Base-by-base conservation (phyloP, 1,140 invertebrate genomes). In the Zeugodacus cucurbitae region DNA sequence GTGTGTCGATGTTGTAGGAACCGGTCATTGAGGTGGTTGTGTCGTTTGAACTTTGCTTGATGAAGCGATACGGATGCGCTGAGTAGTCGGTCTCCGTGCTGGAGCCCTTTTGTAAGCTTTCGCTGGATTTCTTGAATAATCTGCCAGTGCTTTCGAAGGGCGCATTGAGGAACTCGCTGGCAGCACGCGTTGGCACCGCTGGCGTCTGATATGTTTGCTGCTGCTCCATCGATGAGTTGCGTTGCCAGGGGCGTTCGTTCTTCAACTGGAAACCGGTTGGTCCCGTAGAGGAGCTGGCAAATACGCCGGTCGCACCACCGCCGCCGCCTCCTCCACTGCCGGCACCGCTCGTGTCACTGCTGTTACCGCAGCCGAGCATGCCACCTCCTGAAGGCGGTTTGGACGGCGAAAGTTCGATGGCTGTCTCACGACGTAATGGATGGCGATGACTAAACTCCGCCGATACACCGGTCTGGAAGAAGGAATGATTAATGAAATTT, bases 61-160 rank as follows among this genome's bases (percentile, higher is more conserved):
- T 93, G 58, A 93, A 93, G 29, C 91, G 90, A 89, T 93, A 93
- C 26, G 93, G 93, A 89, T 93, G 93, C 8, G 91, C 90, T 78
- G 93, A 93, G 86, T 93, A 93, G 74, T 93, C 93, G 4, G 93
- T 93, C 34, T 93, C 93, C n/a, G 93, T 93, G 89, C 93, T 93
- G 11, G 93, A 93, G 78, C 93, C 93, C 87, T 93, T 93, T 57
- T 93, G 93, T 58, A 93, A 57, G 48, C 93, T 93, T 88, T 93
- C 93, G 87, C 92, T 93, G 59, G 93, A 93, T 78, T 93, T 93
- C 58, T 93, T 91, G 37, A 92, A 93, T 10, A 93, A 87, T 1
- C 91, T 90, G 1, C 90, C 91, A 67, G 87, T 90, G 87, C 90
- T 90, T 14, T 92, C 92, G 62, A 90, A 92, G 6, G 92, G 91